Base-by-base conservation (phyloP, 2,888 invertebrate species). In the Conus canariensis region DNA sequence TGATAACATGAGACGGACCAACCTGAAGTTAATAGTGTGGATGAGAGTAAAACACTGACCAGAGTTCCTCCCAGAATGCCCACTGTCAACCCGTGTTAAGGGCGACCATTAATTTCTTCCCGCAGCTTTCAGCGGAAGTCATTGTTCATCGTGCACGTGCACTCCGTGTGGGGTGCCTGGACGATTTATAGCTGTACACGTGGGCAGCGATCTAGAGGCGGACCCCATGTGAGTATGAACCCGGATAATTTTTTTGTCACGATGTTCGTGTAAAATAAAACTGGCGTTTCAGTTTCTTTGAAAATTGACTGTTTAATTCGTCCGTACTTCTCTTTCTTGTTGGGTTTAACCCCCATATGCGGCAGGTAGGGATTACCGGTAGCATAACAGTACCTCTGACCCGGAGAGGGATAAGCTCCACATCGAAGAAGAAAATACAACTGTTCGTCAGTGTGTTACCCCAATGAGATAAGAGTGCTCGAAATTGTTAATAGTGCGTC, bases 141-240 rank as follows among this genome's bases (percentile, higher is more conserved):
- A 77, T 77, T 77, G 77, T 77, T 77, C 77, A 77, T 77, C 77
- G 77, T 30, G 77, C 77, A 77, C 77, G 77, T 77, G 77, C 77
- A 77, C 9, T 12, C 12, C 77, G 30, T 77, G 25, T 77, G 77
- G 25, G 25, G 9, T 74, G 74, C 10, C 74, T 16, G 3, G 22
- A 74, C 74, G 74, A 74, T 74, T 74, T 74, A 74, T 74, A 8
- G 64, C 64, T 64, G 14, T 16, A 22, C n/a, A 16, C 74, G 74
- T 74, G n/a, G 2, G 74, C 6, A 74, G 74, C 74, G n/a, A n/a
- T 19, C 64, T 19, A 64, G 19, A 64, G 19, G 64, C 19, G 45
- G 45, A 45, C 45, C 45, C 45, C 45, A 45, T 45, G 45, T 45
- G 45, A 45, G 45, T 45, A 45, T 45, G 45, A 45, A 45, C 45